phyloP scores from a whole-genome alignment of 2,797 vertebrate genomes.

The Halcyon leucocephala region DNA sequence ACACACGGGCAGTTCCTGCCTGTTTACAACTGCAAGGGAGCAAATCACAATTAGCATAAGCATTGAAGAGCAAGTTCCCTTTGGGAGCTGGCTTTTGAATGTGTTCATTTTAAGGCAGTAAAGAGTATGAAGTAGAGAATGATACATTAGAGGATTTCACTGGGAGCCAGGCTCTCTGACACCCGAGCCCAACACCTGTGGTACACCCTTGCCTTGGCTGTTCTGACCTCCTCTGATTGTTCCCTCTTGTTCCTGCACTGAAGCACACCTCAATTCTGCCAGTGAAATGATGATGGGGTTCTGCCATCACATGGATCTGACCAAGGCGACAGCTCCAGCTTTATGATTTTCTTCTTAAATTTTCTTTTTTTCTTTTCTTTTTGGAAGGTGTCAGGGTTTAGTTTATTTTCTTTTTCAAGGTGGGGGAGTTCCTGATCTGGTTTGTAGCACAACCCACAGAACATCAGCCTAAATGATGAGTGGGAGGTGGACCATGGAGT shows the following conservation, averaged over 20 bases:
- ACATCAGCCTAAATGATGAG: not conserved
- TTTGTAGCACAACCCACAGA: not conserved
- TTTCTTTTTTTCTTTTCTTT: not conserved
- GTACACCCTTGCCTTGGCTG: not conserved
- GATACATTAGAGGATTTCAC: not conserved
- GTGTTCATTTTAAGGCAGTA: not conserved
- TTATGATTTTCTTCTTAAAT: not conserved
- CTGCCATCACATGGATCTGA: not conserved
- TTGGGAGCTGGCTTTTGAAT: not conserved
- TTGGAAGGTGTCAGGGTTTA: not conserved
- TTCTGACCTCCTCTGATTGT: fast-evolving
- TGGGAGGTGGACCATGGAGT: not conserved
- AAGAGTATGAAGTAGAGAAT: not conserved
- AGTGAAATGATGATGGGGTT: fast-evolving
- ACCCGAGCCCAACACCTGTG: fast-evolving
- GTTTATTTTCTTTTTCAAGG: not conserved
- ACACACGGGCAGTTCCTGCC: not conserved
- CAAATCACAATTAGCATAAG: not conserved
- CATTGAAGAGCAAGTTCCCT: not conserved
- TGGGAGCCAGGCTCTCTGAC: not conserved
- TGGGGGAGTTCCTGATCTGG: not conserved
- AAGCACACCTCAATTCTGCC: not conserved
- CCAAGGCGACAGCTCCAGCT: not conserved
- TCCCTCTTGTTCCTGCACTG: not conserved
- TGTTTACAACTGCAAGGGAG: not conserved